A percentile compares a stretch with the other conserved stretches of the same genome.
Evolutionary conservation across 2,113 vertebrate species (phyloP).

Genomic region (Girardinichthys multiradiatus): DNA sequence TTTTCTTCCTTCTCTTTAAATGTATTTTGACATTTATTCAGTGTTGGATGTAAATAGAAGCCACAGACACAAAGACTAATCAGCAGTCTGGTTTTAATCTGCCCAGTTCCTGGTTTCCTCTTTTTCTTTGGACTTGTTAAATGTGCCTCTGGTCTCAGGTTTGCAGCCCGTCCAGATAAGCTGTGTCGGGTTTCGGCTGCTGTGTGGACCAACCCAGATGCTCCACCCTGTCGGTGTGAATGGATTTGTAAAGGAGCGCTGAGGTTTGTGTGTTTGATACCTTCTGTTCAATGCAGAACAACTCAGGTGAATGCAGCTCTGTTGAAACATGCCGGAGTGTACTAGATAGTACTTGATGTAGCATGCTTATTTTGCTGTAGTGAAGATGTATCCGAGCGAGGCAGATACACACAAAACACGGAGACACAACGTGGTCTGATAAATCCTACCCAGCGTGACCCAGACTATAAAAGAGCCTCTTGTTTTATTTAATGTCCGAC

Average conservation of each 20-base stretch:
- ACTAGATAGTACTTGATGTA: constrained; percentile 16
- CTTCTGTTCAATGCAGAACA: constrained; percentile 32
- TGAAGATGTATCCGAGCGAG: constrained; percentile 49
- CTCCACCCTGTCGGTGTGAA: constrained; percentile 62
- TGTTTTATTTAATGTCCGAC: constrained; percentile 80
- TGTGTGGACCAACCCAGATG: constrained; percentile 51
- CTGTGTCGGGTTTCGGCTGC: constrained; percentile 65
- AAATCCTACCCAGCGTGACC: constrained; percentile 70
- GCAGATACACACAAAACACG: constrained; percentile 13
- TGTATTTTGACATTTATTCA: not conserved
- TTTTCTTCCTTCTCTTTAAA: not conserved
- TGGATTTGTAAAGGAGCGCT: constrained; percentile 34
- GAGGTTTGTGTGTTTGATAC: constrained; percentile 13
- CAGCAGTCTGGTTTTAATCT: constrained; percentile 35
- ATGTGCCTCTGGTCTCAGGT: constrained; percentile 59
- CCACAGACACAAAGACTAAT: constrained; percentile 28
- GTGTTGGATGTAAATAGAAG: not conserved
- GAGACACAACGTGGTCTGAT: constrained; percentile 53
- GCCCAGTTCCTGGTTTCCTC: constrained; percentile 1
- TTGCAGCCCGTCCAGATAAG: constrained; percentile 55
- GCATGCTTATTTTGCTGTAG: constrained; percentile 30
- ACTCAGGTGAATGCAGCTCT: constrained; percentile 7
- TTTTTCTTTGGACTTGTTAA: constrained; percentile 29
- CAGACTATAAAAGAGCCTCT: constrained; percentile 60
- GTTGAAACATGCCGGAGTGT: constrained; percentile 18